Evolutionary conservation across 2,888 invertebrate species (phyloP), one percentile per base, ranked within the genome.

Genomic region (Troilus luridus): DNA sequence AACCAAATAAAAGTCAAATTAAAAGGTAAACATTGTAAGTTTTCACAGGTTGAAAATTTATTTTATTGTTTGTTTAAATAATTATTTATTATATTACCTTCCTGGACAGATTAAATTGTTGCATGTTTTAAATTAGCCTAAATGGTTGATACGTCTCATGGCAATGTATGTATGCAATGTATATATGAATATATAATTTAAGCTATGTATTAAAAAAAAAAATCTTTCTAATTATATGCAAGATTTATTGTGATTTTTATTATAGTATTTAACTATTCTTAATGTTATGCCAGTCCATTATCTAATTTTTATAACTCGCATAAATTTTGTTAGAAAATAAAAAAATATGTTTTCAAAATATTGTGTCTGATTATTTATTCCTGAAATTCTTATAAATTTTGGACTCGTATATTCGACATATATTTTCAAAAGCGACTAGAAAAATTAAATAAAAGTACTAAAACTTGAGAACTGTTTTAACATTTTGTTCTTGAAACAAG

Each of bases 221-320:
- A 85, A 85, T 85, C 85, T 85, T 85, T 85, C 85, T 85, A 85
- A 56, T 85, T 85, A 58, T 85, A 85, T 85, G 56, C 56, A 85
- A 85, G 85, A 85, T 85, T 85, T 90, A 77, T 90, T 90, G 90
- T 90, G 90, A 90, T 90, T 90, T 90, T 89, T 77, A 90, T 67
- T 77, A 90, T 77, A 77, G 54, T 90, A 90, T 77, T 77, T 77
- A 77, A 77, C 90, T 90, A 90, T 72, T n/a, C 67, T 77, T 90
- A 90, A 72, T 72, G 59, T 77, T 90, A 90, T 72, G 90, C 77
- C 90, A 77, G 90, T 64, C 90, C 90, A 77, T 90, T 72, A 90
- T 90, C 72, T 77, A 90, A 90, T 90, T 90, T 90, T 77, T 90
- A 77, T 90, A 90, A 77, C 58, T 77, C 56, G 56, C 85, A 85